phyloP scores from a whole-genome alignment of 1,140 invertebrate species.

The Watersipora subatra region DNA sequence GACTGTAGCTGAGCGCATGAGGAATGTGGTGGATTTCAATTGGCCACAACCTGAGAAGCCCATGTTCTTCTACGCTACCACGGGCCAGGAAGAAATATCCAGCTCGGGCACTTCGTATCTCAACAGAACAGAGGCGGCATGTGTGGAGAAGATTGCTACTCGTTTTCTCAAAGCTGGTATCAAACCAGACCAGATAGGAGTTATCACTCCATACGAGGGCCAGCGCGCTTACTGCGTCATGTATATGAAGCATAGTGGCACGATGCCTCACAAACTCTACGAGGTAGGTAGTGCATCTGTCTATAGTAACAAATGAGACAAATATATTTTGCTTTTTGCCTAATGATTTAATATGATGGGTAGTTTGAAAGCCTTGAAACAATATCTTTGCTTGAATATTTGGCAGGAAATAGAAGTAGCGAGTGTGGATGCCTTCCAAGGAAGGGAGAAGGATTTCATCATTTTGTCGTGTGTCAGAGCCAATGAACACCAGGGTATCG shows the following conservation, averaged over 20 bases:
- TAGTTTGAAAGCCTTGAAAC: too few relatives aligned
- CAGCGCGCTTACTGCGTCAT: slow-evolving; percentile 94
- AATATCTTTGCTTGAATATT: too few relatives aligned
- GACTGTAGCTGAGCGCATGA: slow-evolving; percentile 75
- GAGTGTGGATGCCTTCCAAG: slow-evolving; percentile 91
- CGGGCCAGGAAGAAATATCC: slow-evolving; percentile 94
- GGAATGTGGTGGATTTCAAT: slow-evolving; percentile 67
- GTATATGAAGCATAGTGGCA: slow-evolving; percentile 98
- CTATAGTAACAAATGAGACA: background rate
- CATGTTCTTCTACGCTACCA: slow-evolving; percentile 97
- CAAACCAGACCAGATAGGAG: slow-evolving; percentile 96
- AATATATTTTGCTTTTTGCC: background rate
- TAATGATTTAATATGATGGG: too few relatives aligned
- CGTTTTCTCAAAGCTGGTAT: slow-evolving; percentile 69
- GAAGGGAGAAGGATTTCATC: slow-evolving; percentile 90
- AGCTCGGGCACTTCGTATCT: slow-evolving; percentile 95
- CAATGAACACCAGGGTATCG: slow-evolving; percentile 82
- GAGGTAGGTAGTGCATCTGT: slow-evolving; percentile 43
- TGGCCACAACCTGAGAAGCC: slow-evolving; percentile 93
- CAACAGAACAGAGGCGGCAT: slow-evolving; percentile 89
- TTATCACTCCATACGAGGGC: slow-evolving; percentile 97
- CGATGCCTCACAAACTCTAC: slow-evolving; percentile 87
- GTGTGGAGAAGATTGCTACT: slow-evolving; percentile 83
- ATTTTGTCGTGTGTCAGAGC: slow-evolving; percentile 82
- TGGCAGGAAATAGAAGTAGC: slow-evolving; percentile 94